These are phyloP conservation scores for Drosophila sordidula DNA, from an alignment of 2,888 invertebrate genomes.

Conservation along the genomic window DNA sequence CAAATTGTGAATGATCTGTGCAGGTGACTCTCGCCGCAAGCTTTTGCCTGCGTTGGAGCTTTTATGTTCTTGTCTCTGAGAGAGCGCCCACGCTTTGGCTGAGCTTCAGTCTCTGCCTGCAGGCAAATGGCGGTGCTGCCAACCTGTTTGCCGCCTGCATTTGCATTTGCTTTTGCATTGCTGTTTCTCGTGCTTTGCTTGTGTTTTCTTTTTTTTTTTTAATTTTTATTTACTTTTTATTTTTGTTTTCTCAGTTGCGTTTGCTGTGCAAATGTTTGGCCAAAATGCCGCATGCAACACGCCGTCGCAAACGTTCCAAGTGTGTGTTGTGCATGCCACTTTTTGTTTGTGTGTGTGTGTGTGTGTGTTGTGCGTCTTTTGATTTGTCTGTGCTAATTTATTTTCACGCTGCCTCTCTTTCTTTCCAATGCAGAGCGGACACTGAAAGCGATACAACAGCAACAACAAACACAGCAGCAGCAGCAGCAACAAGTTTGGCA, in stretches of 20 bases:
- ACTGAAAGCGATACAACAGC: slow-evolving; percentile 76
- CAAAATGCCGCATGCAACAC: slow-evolving; percentile 54
- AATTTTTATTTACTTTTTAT: neutral
- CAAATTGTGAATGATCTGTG: slow-evolving; percentile 36
- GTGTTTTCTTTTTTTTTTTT: neutral
- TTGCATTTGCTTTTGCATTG: slow-evolving; percentile 1
- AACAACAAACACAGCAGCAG: slow-evolving; percentile 45
- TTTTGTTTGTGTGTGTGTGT: slow-evolving; percentile 11
- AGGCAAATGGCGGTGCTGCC: slow-evolving; percentile 42
- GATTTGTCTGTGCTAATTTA: slow-evolving; percentile 16
- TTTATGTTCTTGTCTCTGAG: neutral
- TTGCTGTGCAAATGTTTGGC: slow-evolving; percentile 15
- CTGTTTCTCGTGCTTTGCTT: slow-evolving; percentile 4
- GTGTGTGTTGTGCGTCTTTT: slow-evolving; percentile 13
- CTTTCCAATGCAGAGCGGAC: slow-evolving; percentile 73
- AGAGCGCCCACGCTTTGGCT: slow-evolving; percentile 13
- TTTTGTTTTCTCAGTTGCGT: neutral
- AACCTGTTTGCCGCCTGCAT: slow-evolving; percentile 37
- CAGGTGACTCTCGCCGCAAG: slow-evolving; percentile 8
- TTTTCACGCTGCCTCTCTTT: slow-evolving; percentile 4
- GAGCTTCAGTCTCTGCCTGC: slow-evolving; percentile 29
- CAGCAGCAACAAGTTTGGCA: slow-evolving; percentile 18
- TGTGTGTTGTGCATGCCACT: slow-evolving; percentile 31
- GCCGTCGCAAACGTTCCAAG: slow-evolving; percentile 51
- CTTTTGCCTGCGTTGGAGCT: neutral